Base-by-base conservation (phyloP, 2,113 vertebrate species). In the Clinocottus analis region DNA sequence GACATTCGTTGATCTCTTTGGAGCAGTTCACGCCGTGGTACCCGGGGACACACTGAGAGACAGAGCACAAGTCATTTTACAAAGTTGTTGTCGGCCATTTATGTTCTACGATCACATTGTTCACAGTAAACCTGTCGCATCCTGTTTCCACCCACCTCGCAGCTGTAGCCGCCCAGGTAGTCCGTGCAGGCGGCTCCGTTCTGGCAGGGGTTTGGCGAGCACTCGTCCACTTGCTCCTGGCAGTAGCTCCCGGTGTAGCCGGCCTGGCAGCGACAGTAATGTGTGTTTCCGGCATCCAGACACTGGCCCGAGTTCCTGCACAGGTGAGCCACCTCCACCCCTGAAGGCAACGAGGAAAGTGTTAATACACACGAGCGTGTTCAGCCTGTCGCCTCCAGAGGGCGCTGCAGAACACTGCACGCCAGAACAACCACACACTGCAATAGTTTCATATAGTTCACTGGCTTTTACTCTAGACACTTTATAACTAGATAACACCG, bases 221-320 rank as follows among this genome's bases (percentile, higher is more conserved):
- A 99, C 85, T 99, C 98, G 0, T 99, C 97, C 85, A 99, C 98
- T 90, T 99, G 97, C 23, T 97, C 96, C 93, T 99, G 97, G 0
- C 98, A 99, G 95, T 99, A 99, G 90, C 98, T 99, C 85, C 98
- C 98, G 0, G 96, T 98, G 93, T 99, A 99, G 53, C 98, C 98
- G 0, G 96, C 96, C 91, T 97, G 98, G 90, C 98, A 99, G 76
- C 94, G 96, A 88, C 98, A 99, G 91, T 96, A 96, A 86, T 99
- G 98, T 0, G 97, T 99, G 93, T 95, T 97, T 75, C 96, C 96
- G 0, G 95, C 95, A 59, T 99, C 96, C 68, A 97, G 85, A 14
- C 98, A 99, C 80, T 96, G 96, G 2, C 98, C 98, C 0, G 97
- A 96, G 47, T 99, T 98, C 73, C 96, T 94, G 92, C 98, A 99